Evolutionary conservation across 1,140 invertebrate species (phyloP), one percentile per base, ranked within the genome.

Genomic region (Drosophila paulistorum): DNA sequence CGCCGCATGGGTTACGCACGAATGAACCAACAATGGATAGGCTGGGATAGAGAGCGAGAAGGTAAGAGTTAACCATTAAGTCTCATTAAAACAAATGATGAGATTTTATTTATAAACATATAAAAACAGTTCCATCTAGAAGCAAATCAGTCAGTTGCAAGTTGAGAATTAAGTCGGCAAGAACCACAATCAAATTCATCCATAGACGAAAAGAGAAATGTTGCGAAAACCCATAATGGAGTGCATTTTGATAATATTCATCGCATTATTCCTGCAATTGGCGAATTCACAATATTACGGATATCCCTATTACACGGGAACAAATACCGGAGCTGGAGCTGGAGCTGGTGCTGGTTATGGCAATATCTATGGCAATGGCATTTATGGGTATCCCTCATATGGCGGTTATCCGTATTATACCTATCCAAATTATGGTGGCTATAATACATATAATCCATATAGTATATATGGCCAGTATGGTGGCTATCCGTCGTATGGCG

Each of bases 51-150:
- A 30, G 11, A 51, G 9, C 35, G 35, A 51, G 17, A 86, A 68
- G 20, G 3, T 0, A 11, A 51, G 9, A 51, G 9, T 51, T 65
- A 66, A 23, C 80, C 80, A 86, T 86, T 87, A 87, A 81, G 67
- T 62, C 57, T 54, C 70, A 87, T 87, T 87, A 89, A 87, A 87
- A 89, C 77, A 87, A 62, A 68, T 55, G 45, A 51, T 51, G 17
- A 14, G 17, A 51, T 51, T 65, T 63, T 76, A 66, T 68, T 76
- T 33, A 63, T 64, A 71, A 62, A 45, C 23, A 51, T 77, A 87
- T 86, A 86, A 87, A 86, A 89, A 68, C 65, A 57, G 68, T 69
- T 57, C 54, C 33, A 51, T 17, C 45, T 59, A 42, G 30, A 30
- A 17, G 37, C 39, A 69, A 58, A 48, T 11, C 62, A 83, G 69